phyloP scores from a whole-genome alignment of 2,888 invertebrate genomes.

The Agonopterix subpropinquella region DNA sequence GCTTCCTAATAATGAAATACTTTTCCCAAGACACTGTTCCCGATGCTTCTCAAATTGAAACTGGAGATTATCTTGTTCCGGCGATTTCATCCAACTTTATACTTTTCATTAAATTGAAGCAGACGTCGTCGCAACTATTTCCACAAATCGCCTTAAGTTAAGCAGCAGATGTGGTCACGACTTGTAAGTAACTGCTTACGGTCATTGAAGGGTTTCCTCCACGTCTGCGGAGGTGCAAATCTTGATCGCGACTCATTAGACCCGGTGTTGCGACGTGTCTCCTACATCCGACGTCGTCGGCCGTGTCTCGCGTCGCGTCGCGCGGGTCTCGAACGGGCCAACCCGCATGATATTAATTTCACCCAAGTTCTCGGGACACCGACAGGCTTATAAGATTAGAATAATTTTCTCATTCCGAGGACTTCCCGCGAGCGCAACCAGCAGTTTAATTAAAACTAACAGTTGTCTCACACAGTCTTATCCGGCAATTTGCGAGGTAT shows the following conservation, averaged over 20 bases:
- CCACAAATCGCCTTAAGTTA: slow-evolving; percentile 44
- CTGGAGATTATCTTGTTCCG: slow-evolving; percentile 58
- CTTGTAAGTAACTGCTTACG: slow-evolving; percentile 1
- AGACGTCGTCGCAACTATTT: slow-evolving; percentile 29
- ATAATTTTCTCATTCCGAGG: slow-evolving; percentile 71
- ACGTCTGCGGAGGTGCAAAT: not conserved
- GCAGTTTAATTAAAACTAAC: slow-evolving; percentile 76
- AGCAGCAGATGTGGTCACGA: slow-evolving; percentile 10
- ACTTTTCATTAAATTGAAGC: slow-evolving; percentile 63
- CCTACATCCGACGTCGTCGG: slow-evolving; percentile 1
- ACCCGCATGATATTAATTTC: slow-evolving; percentile 61
- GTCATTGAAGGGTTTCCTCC: not conserved
- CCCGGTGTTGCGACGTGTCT: slow-evolving; percentile 15
- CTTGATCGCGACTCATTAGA: slow-evolving; percentile 12
- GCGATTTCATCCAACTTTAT: slow-evolving; percentile 51
- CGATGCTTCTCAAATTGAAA: slow-evolving; percentile 61
- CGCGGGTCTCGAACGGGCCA: slow-evolving; percentile 20
- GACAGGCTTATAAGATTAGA: slow-evolving; percentile 72
- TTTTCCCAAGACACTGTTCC: slow-evolving; percentile 51
- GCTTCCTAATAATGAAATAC: slow-evolving; percentile 56
- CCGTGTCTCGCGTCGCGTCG: not conserved
- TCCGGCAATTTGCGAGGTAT: slow-evolving; percentile 75
- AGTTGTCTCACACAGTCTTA: slow-evolving; percentile 75
- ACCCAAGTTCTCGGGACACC: slow-evolving; percentile 55
- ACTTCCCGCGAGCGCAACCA: slow-evolving; percentile 66